Evolutionary conservation across 1,140 invertebrate genomes (phyloP), one percentile per base, ranked within the genome.

Genomic region (Sipha flava): DNA sequence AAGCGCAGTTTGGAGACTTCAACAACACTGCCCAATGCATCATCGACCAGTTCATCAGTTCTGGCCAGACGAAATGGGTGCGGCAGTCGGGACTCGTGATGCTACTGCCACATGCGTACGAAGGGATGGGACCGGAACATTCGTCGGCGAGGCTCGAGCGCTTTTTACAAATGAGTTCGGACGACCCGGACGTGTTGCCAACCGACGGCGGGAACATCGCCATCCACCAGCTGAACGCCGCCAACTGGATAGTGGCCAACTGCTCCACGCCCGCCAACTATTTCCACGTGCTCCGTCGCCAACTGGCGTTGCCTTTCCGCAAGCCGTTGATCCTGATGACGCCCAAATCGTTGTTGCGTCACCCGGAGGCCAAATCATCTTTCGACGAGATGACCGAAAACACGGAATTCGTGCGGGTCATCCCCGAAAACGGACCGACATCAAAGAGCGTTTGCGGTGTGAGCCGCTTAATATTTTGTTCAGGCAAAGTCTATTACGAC

Each of bases 1-100:
- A 99, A 86, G 97, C 97, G 1, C 97, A 99, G 85, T 99, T 99
- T 85, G 98, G 98, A 0, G 97, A 99, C 85, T 94, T 94, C 85
- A 96, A 95, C 86, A 99, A 98, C 85, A 95, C 95, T 10, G 97
- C 97, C 1, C 98, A 99, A 87, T 93, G 96, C 66, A 93, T 97
- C 18, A 95, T 99, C 79, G 98, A 99, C 83, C 94, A 95, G 0
- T 97, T 95, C 83, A 87, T 99, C 52, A 88, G 92, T 1, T 91
- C 91, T 80, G 96, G 96, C 79, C 97, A 99, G 94, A 90, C 90
- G 21, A 99, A 99, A 88, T 99, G 98, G 97, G 89, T 98, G 85
- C 89, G 91, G 54, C 93, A 92, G 83, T 95, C 91, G 86, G 95
- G 94, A 0, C 83, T 99, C 12, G 94, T 96, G 0, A 91, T 99